Evolutionary conservation across 2,888 invertebrate genomes (phyloP).

Genomic region (Trissolcus japonicus): DNA sequence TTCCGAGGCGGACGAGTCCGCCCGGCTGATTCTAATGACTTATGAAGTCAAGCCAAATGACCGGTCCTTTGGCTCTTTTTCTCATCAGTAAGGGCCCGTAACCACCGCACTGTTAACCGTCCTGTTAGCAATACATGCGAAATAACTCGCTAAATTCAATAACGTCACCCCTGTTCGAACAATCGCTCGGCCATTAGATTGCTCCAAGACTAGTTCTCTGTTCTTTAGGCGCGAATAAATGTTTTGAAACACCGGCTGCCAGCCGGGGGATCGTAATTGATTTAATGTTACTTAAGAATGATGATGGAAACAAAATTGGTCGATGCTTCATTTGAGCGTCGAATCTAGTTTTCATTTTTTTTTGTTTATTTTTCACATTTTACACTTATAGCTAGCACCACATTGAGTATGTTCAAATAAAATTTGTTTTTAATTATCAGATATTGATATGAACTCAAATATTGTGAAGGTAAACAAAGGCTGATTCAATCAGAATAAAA

Average conservation of each 20-base stretch:
- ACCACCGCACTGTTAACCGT: slow-evolving; percentile 48
- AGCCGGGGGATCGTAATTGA: slow-evolving; percentile 40
- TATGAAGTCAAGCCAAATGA: slow-evolving; percentile 77
- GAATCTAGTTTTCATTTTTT: not conserved
- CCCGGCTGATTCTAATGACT: slow-evolving; percentile 75
- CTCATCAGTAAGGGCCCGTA: slow-evolving; percentile 46
- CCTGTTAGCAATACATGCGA: slow-evolving; percentile 58
- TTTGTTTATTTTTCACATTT: not conserved
- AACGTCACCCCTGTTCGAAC: slow-evolving; percentile 63
- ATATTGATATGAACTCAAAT: too few species aligned
- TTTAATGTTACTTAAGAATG: slow-evolving; percentile 47
- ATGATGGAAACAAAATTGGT: slow-evolving; percentile 53
- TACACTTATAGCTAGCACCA: too few species aligned
- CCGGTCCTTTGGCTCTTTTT: slow-evolving; percentile 62
- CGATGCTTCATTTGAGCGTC: slow-evolving; percentile 19
- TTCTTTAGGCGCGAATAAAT: slow-evolving; percentile 61
- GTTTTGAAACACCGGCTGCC: slow-evolving; percentile 59
- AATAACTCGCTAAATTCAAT: slow-evolving; percentile 70
- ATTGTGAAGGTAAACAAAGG: too few species aligned
- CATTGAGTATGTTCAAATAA: too few species aligned
- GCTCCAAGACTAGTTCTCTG: slow-evolving; percentile 55
- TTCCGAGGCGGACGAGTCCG: slow-evolving; percentile 66
- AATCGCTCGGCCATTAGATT: slow-evolving; percentile 61
- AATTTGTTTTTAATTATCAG: too few species aligned
- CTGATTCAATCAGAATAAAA: too few species aligned